These are phyloP conservation scores for Rhamnusium bicolor DNA, from an alignment of 2,888 invertebrate genomes.

Conservation along the genomic window DNA sequence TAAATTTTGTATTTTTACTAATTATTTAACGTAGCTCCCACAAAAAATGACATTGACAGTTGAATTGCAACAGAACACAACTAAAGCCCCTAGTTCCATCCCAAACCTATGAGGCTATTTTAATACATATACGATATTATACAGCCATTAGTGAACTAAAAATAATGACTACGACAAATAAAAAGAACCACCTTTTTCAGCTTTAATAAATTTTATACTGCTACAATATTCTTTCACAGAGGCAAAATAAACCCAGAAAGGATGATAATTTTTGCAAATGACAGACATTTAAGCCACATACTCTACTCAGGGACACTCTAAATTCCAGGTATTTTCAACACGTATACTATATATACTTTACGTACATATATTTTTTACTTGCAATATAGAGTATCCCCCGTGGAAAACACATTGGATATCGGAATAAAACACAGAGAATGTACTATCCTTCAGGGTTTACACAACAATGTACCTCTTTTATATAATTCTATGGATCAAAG, in stretches of 20 bases:
- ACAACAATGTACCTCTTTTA: slow-evolving; percentile 17
- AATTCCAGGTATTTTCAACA: background rate
- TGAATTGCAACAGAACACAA: slow-evolving; percentile 31
- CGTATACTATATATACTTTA: background rate
- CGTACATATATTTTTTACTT: background rate
- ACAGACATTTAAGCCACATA: slow-evolving; percentile 9
- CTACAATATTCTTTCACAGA: slow-evolving; percentile 37
- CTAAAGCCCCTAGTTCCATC: slow-evolving; percentile 29
- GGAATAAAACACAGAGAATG: slow-evolving; percentile 9
- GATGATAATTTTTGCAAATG: slow-evolving; percentile 13
- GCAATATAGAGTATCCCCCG: background rate
- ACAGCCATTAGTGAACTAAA: slow-evolving; percentile 23
- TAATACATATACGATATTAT: slow-evolving; percentile 25
- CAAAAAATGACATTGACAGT: slow-evolving; percentile 23
- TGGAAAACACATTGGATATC: background rate
- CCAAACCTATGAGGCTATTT: slow-evolving; percentile 21
- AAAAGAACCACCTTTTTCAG: slow-evolving; percentile 26
- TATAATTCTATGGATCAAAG: slow-evolving; percentile 18
- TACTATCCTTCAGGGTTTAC: slow-evolving; percentile 28
- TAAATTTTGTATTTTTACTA: background rate
- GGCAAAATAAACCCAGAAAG: slow-evolving; percentile 26
- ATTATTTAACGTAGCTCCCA: slow-evolving; percentile 6
- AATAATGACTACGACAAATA: slow-evolving; percentile 22
- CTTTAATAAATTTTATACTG: slow-evolving; percentile 28
- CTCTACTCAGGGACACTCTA: background rate